phyloP scores from a whole-genome alignment of 2,888 invertebrate species.

The Thymelicus acteon region DNA sequence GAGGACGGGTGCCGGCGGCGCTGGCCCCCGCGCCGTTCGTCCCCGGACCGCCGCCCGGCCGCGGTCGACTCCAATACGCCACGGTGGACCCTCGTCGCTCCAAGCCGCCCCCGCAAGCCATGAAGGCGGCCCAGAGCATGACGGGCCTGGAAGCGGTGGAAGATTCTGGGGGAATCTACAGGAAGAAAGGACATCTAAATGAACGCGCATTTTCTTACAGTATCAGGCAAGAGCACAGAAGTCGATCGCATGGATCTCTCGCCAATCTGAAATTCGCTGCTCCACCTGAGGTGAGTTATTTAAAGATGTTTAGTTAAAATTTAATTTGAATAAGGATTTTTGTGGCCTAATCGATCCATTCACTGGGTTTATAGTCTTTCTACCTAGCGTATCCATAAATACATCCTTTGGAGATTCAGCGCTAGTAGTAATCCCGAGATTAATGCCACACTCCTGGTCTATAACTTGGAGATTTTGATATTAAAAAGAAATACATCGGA shows the following conservation, averaged over 20 bases:
- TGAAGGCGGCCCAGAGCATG: slow-evolving; percentile 88
- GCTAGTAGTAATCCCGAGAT: too few species aligned
- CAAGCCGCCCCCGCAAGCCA: slow-evolving; percentile 86
- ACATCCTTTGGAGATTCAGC: too few species aligned
- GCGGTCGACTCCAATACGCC: slow-evolving; percentile 84
- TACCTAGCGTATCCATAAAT: too few species aligned
- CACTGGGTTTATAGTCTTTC: too few species aligned
- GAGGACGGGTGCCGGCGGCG: slow-evolving; percentile 86
- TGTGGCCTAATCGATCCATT: too few species aligned
- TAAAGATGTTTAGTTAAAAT: too few species aligned
- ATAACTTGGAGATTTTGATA: too few species aligned
- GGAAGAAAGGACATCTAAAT: slow-evolving; percentile 95
- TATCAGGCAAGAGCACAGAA: slow-evolving; percentile 96
- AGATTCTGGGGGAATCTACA: slow-evolving; percentile 90
- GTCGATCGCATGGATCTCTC: slow-evolving; percentile 95
- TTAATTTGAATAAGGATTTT: too few species aligned
- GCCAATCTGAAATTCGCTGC: slow-evolving; percentile 96
- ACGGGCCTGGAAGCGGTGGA: slow-evolving; percentile 88
- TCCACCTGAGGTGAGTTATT: slow-evolving; percentile 83
- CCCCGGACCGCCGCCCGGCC: slow-evolving; percentile 66
- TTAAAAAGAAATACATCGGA: too few species aligned
- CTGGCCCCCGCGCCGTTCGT: slow-evolving; percentile 75
- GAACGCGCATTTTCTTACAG: slow-evolving; percentile 97
- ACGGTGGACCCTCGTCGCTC: slow-evolving; percentile 87
- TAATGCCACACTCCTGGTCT: too few species aligned